phyloP scores from a whole-genome alignment of 1,140 invertebrate genomes.

The Monochamus saltuarius region DNA sequence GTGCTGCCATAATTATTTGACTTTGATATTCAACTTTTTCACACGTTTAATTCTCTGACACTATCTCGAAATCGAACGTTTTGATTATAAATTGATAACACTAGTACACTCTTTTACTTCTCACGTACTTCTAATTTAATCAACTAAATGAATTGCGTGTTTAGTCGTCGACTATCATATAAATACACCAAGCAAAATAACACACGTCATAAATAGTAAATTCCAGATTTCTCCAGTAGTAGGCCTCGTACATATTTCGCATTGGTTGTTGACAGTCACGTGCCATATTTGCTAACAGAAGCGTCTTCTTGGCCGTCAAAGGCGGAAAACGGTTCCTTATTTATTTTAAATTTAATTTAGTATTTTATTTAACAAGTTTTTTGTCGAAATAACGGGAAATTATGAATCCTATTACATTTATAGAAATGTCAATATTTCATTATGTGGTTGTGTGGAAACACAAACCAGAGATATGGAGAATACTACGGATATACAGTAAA shows the following conservation, averaged over 20 bases:
- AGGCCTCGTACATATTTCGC: not conserved
- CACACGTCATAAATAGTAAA: constrained; percentile 32
- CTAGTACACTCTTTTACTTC: not conserved
- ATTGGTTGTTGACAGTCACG: constrained; percentile 4
- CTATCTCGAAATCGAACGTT: too few species aligned
- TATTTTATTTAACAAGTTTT: too few species aligned
- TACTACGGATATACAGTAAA: too few species aligned
- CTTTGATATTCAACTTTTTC: constrained; percentile 37
- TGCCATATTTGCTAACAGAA: not conserved
- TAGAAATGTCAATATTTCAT: too few species aligned
- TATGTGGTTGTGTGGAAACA: too few species aligned
- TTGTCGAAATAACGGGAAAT: too few species aligned
- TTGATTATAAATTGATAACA: not conserved
- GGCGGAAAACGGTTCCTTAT: too few species aligned
- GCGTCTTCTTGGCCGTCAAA: too few species aligned
- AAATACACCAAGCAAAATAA: constrained; percentile 28
- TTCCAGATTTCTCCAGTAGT: constrained; percentile 12
- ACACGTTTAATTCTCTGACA: not conserved
- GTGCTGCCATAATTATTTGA: constrained; percentile 44
- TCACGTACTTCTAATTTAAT: constrained; percentile 15
- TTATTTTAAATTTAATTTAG: too few species aligned
- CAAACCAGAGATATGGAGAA: too few species aligned
- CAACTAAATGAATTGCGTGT: constrained; percentile 7
- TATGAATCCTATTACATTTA: too few species aligned
- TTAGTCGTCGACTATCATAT: constrained; percentile 11